phyloP scores from a whole-genome alignment of 2,888 invertebrate species.

The Drosophila differens region DNA sequence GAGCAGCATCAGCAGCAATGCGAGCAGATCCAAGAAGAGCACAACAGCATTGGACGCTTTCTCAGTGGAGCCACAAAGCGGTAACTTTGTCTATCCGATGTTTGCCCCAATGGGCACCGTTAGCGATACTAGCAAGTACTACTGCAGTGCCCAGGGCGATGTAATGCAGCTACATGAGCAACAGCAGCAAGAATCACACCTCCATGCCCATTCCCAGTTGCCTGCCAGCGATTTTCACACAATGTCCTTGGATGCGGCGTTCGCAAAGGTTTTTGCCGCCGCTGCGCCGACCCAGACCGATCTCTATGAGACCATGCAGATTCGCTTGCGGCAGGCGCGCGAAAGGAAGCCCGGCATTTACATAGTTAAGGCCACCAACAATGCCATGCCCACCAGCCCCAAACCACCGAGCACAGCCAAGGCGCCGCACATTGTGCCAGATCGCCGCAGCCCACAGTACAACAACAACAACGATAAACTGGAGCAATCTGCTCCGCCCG shows the following conservation, averaged over 20 bases:
- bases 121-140: constrained; percentile 7
- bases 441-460: neutral
- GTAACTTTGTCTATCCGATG: constrained; percentile 1
- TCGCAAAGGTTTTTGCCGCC: constrained; percentile 62
- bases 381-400: constrained; percentile 1
- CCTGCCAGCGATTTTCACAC: neutral
- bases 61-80: neutral
- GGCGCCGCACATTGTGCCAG: neutral
- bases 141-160: constrained; percentile 15
- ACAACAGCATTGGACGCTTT: constrained; percentile 1
- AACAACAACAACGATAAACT: constrained; percentile 19
- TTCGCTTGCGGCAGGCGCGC: constrained; percentile 78
- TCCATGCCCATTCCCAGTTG: neutral
- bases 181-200: neutral
- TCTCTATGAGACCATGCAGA: constrained; percentile 56
- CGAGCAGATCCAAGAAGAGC: constrained; percentile 8
- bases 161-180: neutral
- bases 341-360: constrained; percentile 81
- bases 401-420: neutral
- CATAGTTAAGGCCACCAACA: constrained; percentile 76
- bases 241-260: constrained; percentile 53
- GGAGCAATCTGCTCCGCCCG: neutral
- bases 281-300: constrained; percentile 57
- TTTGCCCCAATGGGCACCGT: neutral
- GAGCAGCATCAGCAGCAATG: constrained; percentile 24